Percentiles rank a stretch among this genome's conserved stretches.
These are phyloP conservation scores for Megalonaias nervosa DNA, from an alignment of 1,140 invertebrate species.

Conservation along the genomic window DNA sequence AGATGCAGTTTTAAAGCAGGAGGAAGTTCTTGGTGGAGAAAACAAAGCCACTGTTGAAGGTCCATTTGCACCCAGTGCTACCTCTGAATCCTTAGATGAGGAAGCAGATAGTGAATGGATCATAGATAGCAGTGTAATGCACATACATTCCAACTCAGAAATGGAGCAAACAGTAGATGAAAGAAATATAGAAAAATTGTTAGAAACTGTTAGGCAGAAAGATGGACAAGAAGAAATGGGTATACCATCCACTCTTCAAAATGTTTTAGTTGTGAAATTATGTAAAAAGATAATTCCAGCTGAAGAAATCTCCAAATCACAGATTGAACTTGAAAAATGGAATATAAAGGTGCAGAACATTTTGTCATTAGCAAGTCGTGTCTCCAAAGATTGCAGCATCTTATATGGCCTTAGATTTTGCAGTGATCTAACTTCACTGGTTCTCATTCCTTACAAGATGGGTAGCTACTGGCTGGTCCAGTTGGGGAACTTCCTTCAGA, in stretches of 20 bases:
- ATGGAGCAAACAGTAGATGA: too few species aligned
- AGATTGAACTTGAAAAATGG: constrained; percentile 1
- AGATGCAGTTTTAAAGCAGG: too few species aligned
- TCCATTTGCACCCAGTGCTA: too few species aligned
- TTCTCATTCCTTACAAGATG: constrained; percentile 4
- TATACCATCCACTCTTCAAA: not conserved
- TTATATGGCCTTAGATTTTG: constrained; percentile 14
- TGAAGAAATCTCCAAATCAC: not conserved
- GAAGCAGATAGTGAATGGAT: too few species aligned
- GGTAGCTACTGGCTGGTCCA: not conserved
- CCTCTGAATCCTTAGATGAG: too few species aligned
- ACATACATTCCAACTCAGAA: too few species aligned
- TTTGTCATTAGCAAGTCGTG: constrained; percentile 1
- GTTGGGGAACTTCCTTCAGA: not conserved
- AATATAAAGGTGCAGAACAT: not conserved
- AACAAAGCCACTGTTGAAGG: too few species aligned
- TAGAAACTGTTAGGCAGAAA: too few species aligned
- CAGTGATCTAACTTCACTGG: not conserved
- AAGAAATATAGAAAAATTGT: too few species aligned
- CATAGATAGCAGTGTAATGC: too few species aligned
- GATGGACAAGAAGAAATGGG: too few species aligned
- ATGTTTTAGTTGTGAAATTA: not conserved
- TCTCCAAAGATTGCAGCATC: not conserved
- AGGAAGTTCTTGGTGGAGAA: too few species aligned
- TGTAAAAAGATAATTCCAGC: constrained; percentile 14